Evolutionary conservation across 2,888 invertebrate genomes (phyloP).

Genomic region (Anticlea derivata): DNA sequence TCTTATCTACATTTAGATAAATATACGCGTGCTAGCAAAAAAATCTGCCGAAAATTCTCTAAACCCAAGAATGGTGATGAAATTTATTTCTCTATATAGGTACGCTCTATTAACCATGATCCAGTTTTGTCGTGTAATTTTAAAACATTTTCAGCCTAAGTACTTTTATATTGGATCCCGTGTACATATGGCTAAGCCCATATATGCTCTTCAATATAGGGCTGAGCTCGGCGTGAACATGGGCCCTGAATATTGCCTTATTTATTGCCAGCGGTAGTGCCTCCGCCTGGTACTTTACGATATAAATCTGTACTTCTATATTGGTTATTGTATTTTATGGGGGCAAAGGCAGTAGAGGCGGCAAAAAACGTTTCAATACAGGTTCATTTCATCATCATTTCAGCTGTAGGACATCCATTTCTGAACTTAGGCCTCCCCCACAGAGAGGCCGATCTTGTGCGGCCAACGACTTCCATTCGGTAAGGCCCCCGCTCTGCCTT

Average conservation of each 20-base stretch:
- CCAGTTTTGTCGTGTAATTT: not conserved
- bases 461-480: not conserved
- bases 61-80: no score
- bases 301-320: conserved; percentile 26
- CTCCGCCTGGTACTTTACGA: conserved; percentile 15
- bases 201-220: conserved; percentile 20
- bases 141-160: conserved; percentile 11
- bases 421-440: no score
- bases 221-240: conserved; percentile 17
- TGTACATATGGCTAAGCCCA: conserved; percentile 16
- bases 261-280: conserved; percentile 27
- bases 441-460: no score
- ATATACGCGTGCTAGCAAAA: no score
- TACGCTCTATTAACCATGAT: not conserved
- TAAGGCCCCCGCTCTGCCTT: no score
- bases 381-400: no score
- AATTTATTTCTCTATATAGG: no score
- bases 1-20: no score
- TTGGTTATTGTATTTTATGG: conserved; percentile 22
- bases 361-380: conserved; percentile 11
- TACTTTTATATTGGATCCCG: conserved; percentile 20
- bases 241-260: conserved; percentile 27
- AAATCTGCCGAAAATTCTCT: no score
- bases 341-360: conserved; percentile 6
- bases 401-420: no score